A percentile compares a stretch with the other conserved stretches of the same genome.
These are phyloP conservation scores for Calypte anna DNA, from an alignment of 2,113 vertebrate genomes.

Conservation along the genomic window DNA sequence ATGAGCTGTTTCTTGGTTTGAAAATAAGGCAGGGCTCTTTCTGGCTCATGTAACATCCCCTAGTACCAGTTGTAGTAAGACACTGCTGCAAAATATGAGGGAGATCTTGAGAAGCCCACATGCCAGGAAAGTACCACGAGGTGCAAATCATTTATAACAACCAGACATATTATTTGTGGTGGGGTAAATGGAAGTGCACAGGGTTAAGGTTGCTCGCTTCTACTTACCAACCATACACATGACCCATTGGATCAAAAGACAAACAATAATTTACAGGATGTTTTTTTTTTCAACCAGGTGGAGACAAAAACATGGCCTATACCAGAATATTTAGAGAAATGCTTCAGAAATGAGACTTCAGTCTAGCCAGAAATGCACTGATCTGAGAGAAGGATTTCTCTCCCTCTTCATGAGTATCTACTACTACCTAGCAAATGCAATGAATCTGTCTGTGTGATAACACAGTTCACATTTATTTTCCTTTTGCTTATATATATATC, in stretches of 20 bases:
- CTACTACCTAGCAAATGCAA: not conserved
- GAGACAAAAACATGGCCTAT: not conserved
- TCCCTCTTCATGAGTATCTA: not conserved
- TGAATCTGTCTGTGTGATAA: not conserved
- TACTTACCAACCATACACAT: not conserved
- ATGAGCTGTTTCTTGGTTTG: not conserved
- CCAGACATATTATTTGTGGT: not conserved
- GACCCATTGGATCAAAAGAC: not conserved
- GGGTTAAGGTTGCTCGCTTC: not conserved
- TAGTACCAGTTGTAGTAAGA: not conserved
- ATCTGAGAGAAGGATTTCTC: not conserved
- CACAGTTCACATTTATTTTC: not conserved
- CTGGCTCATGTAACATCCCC: not conserved
- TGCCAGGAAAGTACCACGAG: not conserved
- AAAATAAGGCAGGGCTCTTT: not conserved
- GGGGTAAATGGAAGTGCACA: not conserved
- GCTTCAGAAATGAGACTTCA: not conserved
- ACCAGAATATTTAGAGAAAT: not conserved
- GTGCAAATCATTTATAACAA: not conserved
- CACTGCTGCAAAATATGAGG: not conserved
- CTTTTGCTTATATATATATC: not conserved
- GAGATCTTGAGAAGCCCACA: not conserved
- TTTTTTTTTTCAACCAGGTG: not conserved
- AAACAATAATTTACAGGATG: not conserved
- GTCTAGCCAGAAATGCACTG: not conserved